Conservation (phyloP, 2,113 vertebrate genomes). For the Microcebus ravelobensis region DNA sequence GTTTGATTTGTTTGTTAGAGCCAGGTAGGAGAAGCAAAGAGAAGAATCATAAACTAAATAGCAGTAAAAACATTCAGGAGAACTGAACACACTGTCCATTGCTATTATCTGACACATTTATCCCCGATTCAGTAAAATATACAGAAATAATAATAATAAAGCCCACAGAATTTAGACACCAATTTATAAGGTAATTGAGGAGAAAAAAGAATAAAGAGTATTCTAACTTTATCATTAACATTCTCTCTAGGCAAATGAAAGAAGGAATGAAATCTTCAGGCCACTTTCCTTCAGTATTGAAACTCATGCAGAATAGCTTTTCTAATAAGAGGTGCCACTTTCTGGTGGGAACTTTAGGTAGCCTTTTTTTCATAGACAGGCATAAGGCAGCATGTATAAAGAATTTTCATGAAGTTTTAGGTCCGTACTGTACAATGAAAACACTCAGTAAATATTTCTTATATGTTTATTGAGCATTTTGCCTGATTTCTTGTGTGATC, state of each 20-base stretch:
- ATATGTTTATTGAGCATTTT: not conserved
- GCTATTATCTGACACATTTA: not conserved
- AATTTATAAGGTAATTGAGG: not conserved
- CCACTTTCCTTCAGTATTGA: not conserved
- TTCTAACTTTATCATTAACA: not conserved
- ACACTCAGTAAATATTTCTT: not conserved
- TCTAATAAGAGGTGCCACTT: not conserved
- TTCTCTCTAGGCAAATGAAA: slow-evolving; percentile 13
- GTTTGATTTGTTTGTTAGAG: not conserved
- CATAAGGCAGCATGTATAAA: not conserved
- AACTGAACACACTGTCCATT: not conserved
- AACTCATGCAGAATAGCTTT: not conserved
- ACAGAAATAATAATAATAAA: slow-evolving; percentile 26
- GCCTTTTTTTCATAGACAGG: not conserved
- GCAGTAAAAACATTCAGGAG: not conserved
- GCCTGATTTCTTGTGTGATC: not conserved
- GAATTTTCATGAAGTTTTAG: not conserved
- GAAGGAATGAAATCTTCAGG: not conserved
- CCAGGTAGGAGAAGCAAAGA: not conserved
- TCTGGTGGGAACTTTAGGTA: not conserved
- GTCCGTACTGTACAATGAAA: not conserved
- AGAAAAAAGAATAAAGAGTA: not conserved
- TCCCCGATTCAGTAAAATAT: not conserved
- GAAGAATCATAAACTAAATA: not conserved
- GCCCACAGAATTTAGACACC: not conserved